These are phyloP conservation scores for Sceliomorpha sp. DNA, from an alignment of 2,888 invertebrate genomes.

Conservation along the genomic window DNA sequence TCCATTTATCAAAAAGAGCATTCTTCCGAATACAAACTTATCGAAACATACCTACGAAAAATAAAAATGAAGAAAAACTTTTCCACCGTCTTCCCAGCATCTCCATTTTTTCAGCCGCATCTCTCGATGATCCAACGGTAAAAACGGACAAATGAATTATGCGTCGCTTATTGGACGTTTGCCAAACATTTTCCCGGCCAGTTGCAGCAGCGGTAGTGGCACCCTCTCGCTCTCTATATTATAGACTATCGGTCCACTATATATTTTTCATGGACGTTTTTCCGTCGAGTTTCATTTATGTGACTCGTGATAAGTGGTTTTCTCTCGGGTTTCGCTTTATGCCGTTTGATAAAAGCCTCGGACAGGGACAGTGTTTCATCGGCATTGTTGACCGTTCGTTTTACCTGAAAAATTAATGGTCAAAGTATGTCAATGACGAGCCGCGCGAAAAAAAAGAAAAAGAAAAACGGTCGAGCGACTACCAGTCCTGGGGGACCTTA, in stretches of 20 bases:
- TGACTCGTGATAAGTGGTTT: slow-evolving; percentile 56
- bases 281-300: slow-evolving; percentile 56
- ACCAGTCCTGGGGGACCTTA: too few relatives aligned
- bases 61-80: too few relatives aligned
- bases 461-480: too few relatives aligned
- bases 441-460: too few relatives aligned
- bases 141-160: slow-evolving; percentile 64
- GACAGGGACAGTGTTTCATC: slow-evolving; percentile 50
- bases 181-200: slow-evolving; percentile 67
- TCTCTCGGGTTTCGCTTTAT: slow-evolving; percentile 51
- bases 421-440: slow-evolving; percentile 51
- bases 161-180: slow-evolving; percentile 63
- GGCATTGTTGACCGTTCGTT: slow-evolving; percentile 43
- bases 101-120: too few relatives aligned
- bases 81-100: too few relatives aligned
- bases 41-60: too few relatives aligned
- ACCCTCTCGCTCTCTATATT: slow-evolving; percentile 52
- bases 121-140: slow-evolving; percentile 49
- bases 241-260: slow-evolving; percentile 56
- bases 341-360: slow-evolving; percentile 39
- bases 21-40: too few relatives aligned
- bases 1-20: too few relatives aligned
- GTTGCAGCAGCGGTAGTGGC: too few relatives aligned
- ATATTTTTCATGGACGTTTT: slow-evolving; percentile 57
- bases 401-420: slow-evolving; percentile 49